Evolutionary conservation across 2,113 vertebrate species (phyloP), one percentile per base, ranked within the genome.

Genomic region (Pomatorhinus ruficollis): DNA sequence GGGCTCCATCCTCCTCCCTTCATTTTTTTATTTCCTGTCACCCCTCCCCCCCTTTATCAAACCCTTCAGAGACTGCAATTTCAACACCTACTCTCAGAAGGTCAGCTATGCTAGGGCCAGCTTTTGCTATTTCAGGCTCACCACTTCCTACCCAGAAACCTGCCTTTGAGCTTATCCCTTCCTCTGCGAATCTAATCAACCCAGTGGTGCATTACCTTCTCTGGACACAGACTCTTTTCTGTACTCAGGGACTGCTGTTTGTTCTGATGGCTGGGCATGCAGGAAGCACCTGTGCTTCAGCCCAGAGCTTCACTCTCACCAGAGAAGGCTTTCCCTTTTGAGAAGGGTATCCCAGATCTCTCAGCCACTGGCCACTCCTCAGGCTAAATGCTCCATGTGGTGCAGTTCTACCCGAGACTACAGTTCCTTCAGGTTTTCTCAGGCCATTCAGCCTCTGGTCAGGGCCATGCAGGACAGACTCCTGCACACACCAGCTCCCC

Each of bases 371-470:
- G 22, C 33, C 0, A 1, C 14, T 44, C 23, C 66, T 75, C 47
- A 20, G 56, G 30, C 56, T 27, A 6, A 27, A 14, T 10, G 35
- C 11, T 64, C 53, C 33, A 8, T 0, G 1, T 35, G 42, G 12
- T 10, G 8, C 35, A 20, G 22, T 37, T 69, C 54, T 87, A 49
- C 54, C 78, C 18, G 15, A 37, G 59, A 6, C 37, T 53, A 9
- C 15, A 27, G n/a, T 6, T 75, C 31, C 71, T 37, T 3, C 0
- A 20, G 47, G 3, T 13, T 66, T 77, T 39, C 37, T 79, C 20
- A 18, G 71, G 56, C 50, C 47, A 1, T 23, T n/a, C 5, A 2
- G 60, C 71, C 56, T 65, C 35, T 17, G 11, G 9, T 22, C 15
- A 61, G 56, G 15, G 10, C 30, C 4, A 0, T 11, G 37, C 1